A percentile compares a stretch with the other conserved stretches of the same genome.
These are phyloP conservation scores for Crypturellus tataupa DNA, from an alignment of 2,797 vertebrate genomes.

Conservation along the genomic window DNA sequence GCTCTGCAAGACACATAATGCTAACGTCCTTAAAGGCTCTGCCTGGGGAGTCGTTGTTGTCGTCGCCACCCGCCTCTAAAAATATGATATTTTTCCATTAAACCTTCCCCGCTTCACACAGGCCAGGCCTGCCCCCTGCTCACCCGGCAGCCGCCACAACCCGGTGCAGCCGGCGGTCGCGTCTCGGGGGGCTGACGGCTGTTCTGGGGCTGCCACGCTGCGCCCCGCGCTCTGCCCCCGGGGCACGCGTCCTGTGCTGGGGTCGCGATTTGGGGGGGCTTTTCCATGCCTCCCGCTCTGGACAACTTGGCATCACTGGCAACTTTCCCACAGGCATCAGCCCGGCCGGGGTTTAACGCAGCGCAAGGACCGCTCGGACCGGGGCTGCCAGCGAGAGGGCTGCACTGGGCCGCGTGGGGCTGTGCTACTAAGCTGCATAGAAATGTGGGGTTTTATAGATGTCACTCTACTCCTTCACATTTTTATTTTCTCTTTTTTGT, in stretches of 20 bases:
- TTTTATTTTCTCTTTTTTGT: not conserved
- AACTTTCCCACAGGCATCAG: not conserved
- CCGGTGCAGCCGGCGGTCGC: too few species aligned
- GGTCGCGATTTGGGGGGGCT: not conserved
- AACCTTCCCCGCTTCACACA: not conserved
- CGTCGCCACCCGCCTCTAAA: not conserved
- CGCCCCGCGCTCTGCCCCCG: too few species aligned
- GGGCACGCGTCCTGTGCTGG: not conserved
- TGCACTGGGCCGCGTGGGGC: conserved; percentile 6
- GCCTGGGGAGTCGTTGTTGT: not conserved
- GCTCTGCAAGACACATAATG: conserved; percentile 37
- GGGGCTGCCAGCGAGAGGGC: conserved; percentile 36
- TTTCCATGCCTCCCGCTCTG: not conserved
- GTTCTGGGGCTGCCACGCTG: too few species aligned
- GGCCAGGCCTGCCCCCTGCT: not conserved
- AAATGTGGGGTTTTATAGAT: conserved; percentile 42
- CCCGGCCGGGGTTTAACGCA: not conserved
- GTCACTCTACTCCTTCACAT: conserved; percentile 32
- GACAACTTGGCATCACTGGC: conserved; percentile 37
- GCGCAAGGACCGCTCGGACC: not conserved
- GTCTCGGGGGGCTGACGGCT: too few species aligned
- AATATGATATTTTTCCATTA: not conserved
- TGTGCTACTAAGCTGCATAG: conserved; percentile 7
- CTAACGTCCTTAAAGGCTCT: conserved; percentile 1
- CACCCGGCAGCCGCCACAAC: too few species aligned